phyloP scores from a whole-genome alignment of 2,888 invertebrate species.

The Aromia moschata region DNA sequence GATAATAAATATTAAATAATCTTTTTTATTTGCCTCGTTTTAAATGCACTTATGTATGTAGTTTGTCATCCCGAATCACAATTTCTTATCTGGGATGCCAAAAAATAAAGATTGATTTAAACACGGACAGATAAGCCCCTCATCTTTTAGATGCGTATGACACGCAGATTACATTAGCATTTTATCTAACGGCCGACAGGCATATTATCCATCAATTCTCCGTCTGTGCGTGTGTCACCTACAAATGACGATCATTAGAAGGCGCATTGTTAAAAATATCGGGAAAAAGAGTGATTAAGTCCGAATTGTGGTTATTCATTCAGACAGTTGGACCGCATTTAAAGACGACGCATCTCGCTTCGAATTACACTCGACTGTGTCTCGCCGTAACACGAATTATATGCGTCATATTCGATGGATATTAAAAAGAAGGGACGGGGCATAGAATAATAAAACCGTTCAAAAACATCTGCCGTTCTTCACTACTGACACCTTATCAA shows the following conservation, averaged over 20 bases:
- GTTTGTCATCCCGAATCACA: too few relatives aligned
- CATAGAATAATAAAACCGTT: slow-evolving; percentile 36
- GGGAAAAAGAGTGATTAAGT: slow-evolving; percentile 5
- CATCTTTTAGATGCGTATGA: background rate
- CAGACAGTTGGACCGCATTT: slow-evolving; percentile 1
- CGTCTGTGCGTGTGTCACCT: slow-evolving; percentile 11
- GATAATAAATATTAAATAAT: too few relatives aligned
- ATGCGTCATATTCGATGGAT: too few relatives aligned
- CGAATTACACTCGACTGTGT: slow-evolving; percentile 2
- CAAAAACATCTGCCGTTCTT: slow-evolving; percentile 42
- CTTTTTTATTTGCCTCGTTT: too few relatives aligned
- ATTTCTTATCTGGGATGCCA: background rate
- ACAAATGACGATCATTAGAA: slow-evolving; percentile 17
- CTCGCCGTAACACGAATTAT: slow-evolving; percentile 1
- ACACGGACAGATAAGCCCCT: background rate
- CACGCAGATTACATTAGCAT: background rate
- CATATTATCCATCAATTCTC: background rate
- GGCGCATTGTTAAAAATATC: slow-evolving; percentile 17
- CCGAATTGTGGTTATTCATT: slow-evolving; percentile 4
- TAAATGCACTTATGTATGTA: too few relatives aligned
- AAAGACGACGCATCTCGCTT: slow-evolving; percentile 1
- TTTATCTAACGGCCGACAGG: slow-evolving; percentile 1
- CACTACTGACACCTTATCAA: slow-evolving; percentile 44
- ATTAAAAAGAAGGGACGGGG: slow-evolving; percentile 12
- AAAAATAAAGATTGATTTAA: background rate